Evolutionary conservation across 92 coral and sea anemone genomes (phyloP), one percentile per base, ranked within the genome.

Genomic region (Micromussa lordhowensis): DNA sequence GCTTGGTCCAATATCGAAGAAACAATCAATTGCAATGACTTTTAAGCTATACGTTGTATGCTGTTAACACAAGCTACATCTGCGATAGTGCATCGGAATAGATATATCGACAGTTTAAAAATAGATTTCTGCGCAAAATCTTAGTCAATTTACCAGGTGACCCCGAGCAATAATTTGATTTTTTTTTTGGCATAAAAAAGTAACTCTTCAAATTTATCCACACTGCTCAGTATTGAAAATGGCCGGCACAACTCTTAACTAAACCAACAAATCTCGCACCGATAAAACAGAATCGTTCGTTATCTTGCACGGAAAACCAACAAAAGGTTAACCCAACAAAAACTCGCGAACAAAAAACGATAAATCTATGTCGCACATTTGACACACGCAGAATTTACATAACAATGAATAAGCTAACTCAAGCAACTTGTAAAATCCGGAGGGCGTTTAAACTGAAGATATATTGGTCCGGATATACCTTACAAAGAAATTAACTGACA

Each of bases 301-400:
- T 76, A 78, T 86, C 89, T 55, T 48, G 34, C 54, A 36, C 44
- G 74, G 32, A 86, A 84, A 86, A 74, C 81, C 68, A 77, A 77
- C 82, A 77, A 86, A 86, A 86, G 83, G 89, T 86, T 77, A 77
- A 86, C 83, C 77, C 21, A 63, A 76, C 82, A 75, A 75, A 82
- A 75, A 85, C 88, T 85, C 9, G 6, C 17, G 80, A 74, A 77
- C 88, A 86, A 86, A 54, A 77, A 76, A 32, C 82, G 75, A 85
- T 61, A 85, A 77, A 86, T 68, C 75, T 26, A 31, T 18, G 89
- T 86, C 31, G 77, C 31, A 64, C 66, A 78, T 21, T 57, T 38
- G 74, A 85, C 36, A 61, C 80, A 38, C 58, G 68, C n/a, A 29
- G 61, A 28, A 86, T 86, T 77, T 86, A 83, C 89, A 86, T 86